Percentiles rank a stretch among this genome's conserved stretches.
These are phyloP conservation scores for Agrilus cyanescens DNA, from an alignment of 2,888 invertebrate genomes.

Conservation along the genomic window DNA sequence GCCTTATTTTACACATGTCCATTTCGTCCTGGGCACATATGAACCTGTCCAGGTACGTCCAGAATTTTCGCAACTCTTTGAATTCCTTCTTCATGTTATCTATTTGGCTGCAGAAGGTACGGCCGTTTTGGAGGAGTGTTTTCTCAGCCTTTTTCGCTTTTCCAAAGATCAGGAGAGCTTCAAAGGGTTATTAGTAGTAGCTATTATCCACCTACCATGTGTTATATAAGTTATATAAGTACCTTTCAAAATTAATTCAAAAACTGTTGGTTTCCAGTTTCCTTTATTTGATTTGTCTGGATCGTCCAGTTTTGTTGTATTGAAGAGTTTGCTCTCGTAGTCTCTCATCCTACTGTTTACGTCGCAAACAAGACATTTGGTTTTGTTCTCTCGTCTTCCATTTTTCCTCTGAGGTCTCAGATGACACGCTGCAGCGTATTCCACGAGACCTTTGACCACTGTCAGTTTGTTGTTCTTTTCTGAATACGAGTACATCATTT, in stretches of 20 bases:
- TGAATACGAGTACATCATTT: conserved; percentile 19
- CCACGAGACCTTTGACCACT: conserved; percentile 31
- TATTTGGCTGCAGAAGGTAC: conserved; percentile 42
- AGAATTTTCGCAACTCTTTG: conserved; percentile 34
- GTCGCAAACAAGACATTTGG: conserved; percentile 36
- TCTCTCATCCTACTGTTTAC: conserved; percentile 34
- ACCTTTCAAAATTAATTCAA: conserved; percentile 46
- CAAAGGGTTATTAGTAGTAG: conserved; percentile 14
- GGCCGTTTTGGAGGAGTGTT: conserved; percentile 37
- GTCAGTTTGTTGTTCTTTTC: conserved; percentile 10
- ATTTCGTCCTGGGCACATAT: conserved; percentile 57
- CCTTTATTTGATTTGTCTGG: conserved; percentile 42
- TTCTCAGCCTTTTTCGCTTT: conserved; percentile 29
- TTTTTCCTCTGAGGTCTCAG: conserved; percentile 32
- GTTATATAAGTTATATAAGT: conserved; percentile 8
- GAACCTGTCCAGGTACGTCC: conserved; percentile 32
- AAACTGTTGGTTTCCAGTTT: conserved; percentile 48
- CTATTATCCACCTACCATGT: not conserved
- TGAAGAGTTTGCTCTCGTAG: conserved; percentile 47
- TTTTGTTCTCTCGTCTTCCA: conserved; percentile 16
- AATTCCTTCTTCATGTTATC: conserved; percentile 55
- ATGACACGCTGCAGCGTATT: conserved; percentile 45
- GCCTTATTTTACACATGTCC: conserved; percentile 54
- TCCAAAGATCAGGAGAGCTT: conserved; percentile 34
- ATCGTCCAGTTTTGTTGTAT: conserved; percentile 35